Base-by-base conservation (phyloP, 2,797 vertebrate genomes). In the Lithobates sylvaticus region DNA sequence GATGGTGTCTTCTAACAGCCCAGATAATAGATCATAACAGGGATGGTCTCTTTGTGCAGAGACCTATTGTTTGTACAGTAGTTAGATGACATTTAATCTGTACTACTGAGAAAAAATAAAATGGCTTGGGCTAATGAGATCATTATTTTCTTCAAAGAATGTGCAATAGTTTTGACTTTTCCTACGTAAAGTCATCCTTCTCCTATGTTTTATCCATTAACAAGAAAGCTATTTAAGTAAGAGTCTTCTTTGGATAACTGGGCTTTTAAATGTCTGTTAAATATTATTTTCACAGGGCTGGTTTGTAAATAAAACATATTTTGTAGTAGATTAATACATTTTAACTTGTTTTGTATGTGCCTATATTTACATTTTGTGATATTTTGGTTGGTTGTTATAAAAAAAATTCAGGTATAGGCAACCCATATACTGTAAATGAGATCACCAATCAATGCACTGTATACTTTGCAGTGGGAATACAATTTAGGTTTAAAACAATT, bases 21-120 rank as follows among this genome's bases (percentile, higher is more conserved):
- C 90, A 93, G 90, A 89, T 88, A 90, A 88, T 86, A 91, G 90
- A 89, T 91, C 91, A 91, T 89, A 92, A 91, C 89, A 88, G 87
- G 86, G 86, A 89, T 90, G 0, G 0, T 77, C 84, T 88, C 88
- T 90, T 90, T 93, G 91, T 92, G 88, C 89, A 89, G 90, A 93
- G 90, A 84, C 88, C 91, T 92, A 91, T 91, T 93, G 91, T 94
- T 95, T 94, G 90, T 71, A 76, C 78, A 81, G 84, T 91, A 92
- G 93, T 93, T 92, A 90, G 89, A 88, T 88, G 77, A 89, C 91
- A 90, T 93, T 95, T 92, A 93, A 93, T 93, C 91, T 93, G 89
- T 83, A 81, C 89, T 91, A 88, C 81, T 89, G 89, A 92, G 83
- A 92, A 87, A 90, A 94, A 93, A 89, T 88, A 91, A 91, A 93